Evolutionary conservation across 2,113 vertebrate genomes (phyloP).

Genomic region (Arenaria interpres): DNA sequence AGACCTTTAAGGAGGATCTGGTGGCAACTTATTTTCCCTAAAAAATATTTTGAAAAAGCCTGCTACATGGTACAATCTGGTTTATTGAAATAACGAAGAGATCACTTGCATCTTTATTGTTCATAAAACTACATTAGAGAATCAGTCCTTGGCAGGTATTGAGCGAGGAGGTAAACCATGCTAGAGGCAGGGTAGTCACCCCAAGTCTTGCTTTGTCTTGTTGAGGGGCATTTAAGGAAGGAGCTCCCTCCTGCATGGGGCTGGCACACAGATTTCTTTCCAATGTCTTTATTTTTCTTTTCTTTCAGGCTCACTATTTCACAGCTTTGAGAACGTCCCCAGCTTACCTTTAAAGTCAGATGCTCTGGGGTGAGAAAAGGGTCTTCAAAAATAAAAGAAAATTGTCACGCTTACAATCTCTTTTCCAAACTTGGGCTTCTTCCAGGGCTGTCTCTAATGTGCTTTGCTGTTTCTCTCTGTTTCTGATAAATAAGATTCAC

Average conservation of each 20-base stretch:
- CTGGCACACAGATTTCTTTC: background rate
- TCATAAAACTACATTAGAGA: background rate
- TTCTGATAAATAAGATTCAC: background rate
- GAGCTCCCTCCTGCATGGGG: background rate
- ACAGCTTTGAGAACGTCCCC: background rate
- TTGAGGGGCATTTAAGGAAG: background rate
- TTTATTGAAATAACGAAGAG: background rate
- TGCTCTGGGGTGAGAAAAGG: background rate
- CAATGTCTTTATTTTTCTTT: background rate
- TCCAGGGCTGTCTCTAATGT: background rate
- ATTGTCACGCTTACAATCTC: background rate
- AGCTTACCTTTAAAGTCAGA: background rate
- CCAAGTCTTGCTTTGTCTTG: background rate
- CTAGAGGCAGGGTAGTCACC: background rate
- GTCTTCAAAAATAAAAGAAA: background rate
- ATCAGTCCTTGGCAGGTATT: background rate
- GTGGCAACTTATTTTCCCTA: background rate
- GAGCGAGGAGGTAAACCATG: background rate
- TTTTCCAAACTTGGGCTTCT: background rate
- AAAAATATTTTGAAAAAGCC: background rate
- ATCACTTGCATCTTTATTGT: background rate
- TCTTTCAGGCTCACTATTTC: background rate
- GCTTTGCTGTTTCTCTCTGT: background rate
- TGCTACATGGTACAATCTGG: background rate
- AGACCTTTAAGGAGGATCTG: background rate